Conservation (phyloP, 2,113 vertebrate species). For the Pavo muticus region DNA sequence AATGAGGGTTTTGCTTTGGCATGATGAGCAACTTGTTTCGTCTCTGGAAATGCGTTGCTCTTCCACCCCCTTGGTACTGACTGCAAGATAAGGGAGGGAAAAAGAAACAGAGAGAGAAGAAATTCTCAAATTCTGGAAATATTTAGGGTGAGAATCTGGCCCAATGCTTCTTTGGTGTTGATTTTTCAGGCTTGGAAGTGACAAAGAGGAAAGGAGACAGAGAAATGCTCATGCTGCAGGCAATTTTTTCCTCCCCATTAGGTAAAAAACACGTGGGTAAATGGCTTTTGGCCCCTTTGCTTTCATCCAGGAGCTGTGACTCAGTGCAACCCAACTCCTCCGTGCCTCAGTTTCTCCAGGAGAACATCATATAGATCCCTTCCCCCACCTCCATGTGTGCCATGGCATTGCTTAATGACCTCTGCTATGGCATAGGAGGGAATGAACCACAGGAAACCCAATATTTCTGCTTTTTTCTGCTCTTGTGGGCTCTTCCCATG, state of each 20-base stretch:
- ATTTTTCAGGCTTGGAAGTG: neutral
- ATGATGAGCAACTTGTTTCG: neutral
- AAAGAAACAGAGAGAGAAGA: neutral
- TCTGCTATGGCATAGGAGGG: neutral
- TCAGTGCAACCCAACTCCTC: neutral
- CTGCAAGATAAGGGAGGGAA: fast-evolving
- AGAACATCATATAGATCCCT: neutral
- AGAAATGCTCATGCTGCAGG: neutral
- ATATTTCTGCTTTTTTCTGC: neutral
- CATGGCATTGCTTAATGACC: fast-evolving
- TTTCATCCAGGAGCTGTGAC: neutral
- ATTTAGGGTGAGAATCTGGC: fast-evolving
- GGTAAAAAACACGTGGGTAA: fast-evolving
- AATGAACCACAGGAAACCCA: neutral
- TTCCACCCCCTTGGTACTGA: neutral
- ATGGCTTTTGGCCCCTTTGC: fast-evolving
- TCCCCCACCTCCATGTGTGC: fast-evolving
- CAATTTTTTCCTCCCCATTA: fast-evolving
- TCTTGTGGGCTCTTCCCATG: neutral
- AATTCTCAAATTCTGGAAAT: neutral
- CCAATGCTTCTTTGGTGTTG: fast-evolving
- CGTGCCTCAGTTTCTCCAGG: neutral
- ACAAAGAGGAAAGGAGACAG: neutral
- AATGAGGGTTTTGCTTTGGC: neutral
- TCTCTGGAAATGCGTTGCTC: fast-evolving